Percentiles rank a stretch among this genome's conserved stretches.
These are phyloP conservation scores for Pangasianodon hypophthalmus DNA, from an alignment of 2,113 vertebrate genomes.

Conservation along the genomic window DNA sequence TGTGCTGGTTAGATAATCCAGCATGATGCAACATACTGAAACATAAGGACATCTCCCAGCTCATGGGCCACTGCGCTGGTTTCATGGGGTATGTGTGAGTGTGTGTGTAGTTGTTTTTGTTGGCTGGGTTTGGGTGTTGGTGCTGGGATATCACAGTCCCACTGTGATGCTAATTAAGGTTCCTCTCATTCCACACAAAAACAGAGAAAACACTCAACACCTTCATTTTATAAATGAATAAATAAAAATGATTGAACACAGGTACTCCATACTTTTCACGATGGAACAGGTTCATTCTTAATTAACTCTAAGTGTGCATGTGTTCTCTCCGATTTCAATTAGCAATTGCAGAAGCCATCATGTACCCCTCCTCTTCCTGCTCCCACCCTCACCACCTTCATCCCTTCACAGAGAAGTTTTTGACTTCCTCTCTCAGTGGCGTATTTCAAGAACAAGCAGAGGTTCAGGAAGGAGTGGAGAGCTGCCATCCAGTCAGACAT, in stretches of 20 bases:
- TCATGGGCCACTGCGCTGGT: constrained; percentile 61
- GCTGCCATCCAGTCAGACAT: constrained; percentile 69
- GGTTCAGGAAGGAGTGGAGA: constrained; percentile 65
- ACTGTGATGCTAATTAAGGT: constrained; percentile 76
- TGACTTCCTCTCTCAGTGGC: constrained; percentile 65
- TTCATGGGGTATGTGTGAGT: constrained; percentile 58
- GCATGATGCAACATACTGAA: constrained; percentile 75
- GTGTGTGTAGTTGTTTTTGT: constrained; percentile 33
- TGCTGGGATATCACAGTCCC: constrained; percentile 59
- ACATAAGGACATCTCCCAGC: constrained; percentile 63
- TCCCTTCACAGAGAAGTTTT: constrained; percentile 57
- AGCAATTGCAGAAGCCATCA: constrained; percentile 42
- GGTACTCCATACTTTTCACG: constrained; percentile 37
- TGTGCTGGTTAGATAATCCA: constrained; percentile 74
- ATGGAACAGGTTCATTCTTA: constrained; percentile 57
- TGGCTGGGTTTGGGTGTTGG: constrained; percentile 46
- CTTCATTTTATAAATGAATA: constrained; percentile 51
- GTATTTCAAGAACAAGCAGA: constrained; percentile 67
- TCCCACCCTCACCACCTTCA: constrained; percentile 8
- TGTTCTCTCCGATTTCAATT: constrained; percentile 51
- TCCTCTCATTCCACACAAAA: constrained; percentile 65
- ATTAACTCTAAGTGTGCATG: constrained; percentile 62
- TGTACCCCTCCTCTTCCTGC: constrained; percentile 33
- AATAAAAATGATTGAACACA: constrained; percentile 29
- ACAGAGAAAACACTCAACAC: constrained; percentile 55